These are phyloP conservation scores for Ceyx margarethae DNA, from an alignment of 2,113 vertebrate genomes.

Conservation along the genomic window DNA sequence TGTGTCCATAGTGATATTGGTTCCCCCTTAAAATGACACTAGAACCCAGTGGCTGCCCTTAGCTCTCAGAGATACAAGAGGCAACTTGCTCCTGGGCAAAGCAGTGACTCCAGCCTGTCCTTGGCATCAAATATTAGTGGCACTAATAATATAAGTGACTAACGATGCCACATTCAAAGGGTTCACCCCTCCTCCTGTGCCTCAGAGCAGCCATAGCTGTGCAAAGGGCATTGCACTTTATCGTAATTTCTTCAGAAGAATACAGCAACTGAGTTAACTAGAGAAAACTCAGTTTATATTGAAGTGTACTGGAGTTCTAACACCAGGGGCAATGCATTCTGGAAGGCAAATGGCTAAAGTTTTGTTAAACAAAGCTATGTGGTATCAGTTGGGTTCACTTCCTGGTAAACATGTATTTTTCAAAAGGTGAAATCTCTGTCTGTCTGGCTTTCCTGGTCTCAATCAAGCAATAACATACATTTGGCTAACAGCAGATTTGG, in stretches of 20 bases:
- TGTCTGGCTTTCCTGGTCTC: not conserved
- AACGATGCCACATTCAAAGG: not conserved
- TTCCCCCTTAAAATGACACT: not conserved
- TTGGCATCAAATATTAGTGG: not conserved
- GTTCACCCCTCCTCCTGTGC: not conserved
- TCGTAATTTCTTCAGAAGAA: not conserved
- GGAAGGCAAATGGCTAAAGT: not conserved
- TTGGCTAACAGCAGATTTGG: not conserved
- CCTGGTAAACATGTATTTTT: not conserved
- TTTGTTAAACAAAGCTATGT: not conserved
- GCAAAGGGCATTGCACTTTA: not conserved
- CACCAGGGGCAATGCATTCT: not conserved
- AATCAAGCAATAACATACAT: not conserved
- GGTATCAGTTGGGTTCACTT: not conserved
- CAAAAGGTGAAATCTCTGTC: not conserved
- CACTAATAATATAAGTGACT: not conserved
- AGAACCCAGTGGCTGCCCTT: not conserved
- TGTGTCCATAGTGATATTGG: accelerated
- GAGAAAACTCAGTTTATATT: not conserved
- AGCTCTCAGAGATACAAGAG: not conserved
- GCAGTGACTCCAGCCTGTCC: not conserved
- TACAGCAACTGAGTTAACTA: not conserved
- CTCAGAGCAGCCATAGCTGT: not conserved
- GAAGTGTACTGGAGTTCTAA: not conserved
- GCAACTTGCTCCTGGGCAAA: not conserved